Evolutionary conservation across 2,888 invertebrate genomes (phyloP).

Genomic region (Synergus gifuensis): DNA sequence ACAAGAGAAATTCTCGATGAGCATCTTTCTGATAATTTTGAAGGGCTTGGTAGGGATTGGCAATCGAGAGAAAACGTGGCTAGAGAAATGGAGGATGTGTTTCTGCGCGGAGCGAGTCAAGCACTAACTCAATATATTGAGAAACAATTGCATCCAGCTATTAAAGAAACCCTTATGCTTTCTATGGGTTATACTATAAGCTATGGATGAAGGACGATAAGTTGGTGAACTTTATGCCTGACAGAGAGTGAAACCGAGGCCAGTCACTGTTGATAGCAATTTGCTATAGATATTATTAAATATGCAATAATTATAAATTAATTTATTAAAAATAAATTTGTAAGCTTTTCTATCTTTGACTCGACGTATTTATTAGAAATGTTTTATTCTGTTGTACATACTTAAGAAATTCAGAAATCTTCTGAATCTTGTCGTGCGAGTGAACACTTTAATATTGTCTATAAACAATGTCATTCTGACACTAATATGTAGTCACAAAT

Average conservation of each 20-base stretch:
- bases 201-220: constrained; percentile 81
- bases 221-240: neutral
- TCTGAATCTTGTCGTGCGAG: neutral
- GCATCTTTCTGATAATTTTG: constrained; percentile 55
- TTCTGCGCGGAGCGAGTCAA: constrained; percentile 89
- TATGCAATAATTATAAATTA: neutral
- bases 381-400: neutral
- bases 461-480: too few species aligned
- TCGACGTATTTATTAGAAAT: neutral
- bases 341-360: neutral
- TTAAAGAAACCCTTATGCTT: constrained; percentile 91
- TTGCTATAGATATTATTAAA: neutral
- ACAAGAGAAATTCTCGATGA: constrained; percentile 64
- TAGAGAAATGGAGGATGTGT: constrained; percentile 91
- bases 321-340: too few species aligned
- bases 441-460: neutral
- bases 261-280: neutral
- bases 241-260: neutral
- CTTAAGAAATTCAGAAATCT: neutral
- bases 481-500: neutral
- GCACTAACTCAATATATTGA: constrained; percentile 91
- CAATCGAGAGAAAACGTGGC: constrained; percentile 82
- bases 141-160: constrained; percentile 89
- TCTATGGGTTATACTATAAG: constrained; percentile 93
- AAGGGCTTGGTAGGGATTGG: constrained; percentile 61